Base-by-base conservation (phyloP, 2,113 vertebrate genomes). In the Podarcis cretensis region DNA sequence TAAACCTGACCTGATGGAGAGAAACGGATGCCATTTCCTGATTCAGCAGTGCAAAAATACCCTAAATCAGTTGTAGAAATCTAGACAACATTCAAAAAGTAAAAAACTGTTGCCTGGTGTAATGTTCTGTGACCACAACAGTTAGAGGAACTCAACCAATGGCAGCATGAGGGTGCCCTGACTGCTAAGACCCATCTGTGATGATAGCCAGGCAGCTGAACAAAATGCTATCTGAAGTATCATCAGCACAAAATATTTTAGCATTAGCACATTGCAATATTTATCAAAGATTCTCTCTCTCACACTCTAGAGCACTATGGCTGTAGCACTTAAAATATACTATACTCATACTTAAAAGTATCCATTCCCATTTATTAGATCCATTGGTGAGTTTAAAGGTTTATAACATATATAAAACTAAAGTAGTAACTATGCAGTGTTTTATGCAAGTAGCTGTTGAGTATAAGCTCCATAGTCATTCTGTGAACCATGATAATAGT, bases 301-400 rank as follows among this genome's bases (percentile, higher is more conserved):
- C 12, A 81, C 65, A 84, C 68, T 88, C 48, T 30, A 10, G 0
- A 35, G 81, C 25, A 68, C 59, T 94, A 90, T 90, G 74, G 90
- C 86, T 84, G 73, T 2, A 90, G 0, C 35, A 81, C 81, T 77
- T 95, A 75, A 94, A 96, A 93, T 1, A 0, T 86, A 83, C 5
- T 83, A n/a, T 85, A 32, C 77, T 75, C 77, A n/a, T 81, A 85
- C 21, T 54, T n/a, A 89, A 81, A 93, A 35, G 9, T 89, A n/a
- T 89, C 92, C 82, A 90, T 48, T 69, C 82, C 35, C 89, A 43
- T 81, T 91, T 92, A 84, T 84, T 93, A 82, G 2, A 92, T 78
- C 65, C 54, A 92, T 92, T 91, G 90, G 35, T 84, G 73, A 90
- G 66, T 90, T 91, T 89, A 85, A 63, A 90, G 25, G 80, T 94